Conservation (phyloP, 1,140 invertebrate genomes). For the Lerema accius region DNA sequence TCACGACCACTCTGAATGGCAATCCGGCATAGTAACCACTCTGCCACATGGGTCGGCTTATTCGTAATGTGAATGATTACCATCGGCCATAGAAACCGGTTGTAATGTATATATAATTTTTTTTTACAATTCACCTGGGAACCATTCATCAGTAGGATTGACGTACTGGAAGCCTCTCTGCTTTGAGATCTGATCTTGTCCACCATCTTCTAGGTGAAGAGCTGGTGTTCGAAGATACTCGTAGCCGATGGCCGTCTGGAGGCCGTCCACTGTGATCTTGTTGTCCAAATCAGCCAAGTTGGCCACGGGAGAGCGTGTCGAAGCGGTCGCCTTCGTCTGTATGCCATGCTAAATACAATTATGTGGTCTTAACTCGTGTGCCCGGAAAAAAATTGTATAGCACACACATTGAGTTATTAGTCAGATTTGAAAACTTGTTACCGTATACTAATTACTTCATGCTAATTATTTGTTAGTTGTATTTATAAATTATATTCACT, state of each 20-base stretch:
- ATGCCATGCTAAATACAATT: slow-evolving; percentile 81
- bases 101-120: slow-evolving; percentile 12
- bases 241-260: slow-evolving; percentile 90
- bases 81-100: too few species aligned
- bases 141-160: slow-evolving; percentile 94
- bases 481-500: too few species aligned
- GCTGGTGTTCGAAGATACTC: slow-evolving; percentile 90
- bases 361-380: slow-evolving; percentile 62
- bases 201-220: slow-evolving; percentile 86
- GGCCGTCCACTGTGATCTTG: slow-evolving; percentile 86
- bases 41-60: too few species aligned
- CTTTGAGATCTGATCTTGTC: slow-evolving; percentile 85
- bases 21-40: too few species aligned
- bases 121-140: slow-evolving; percentile 86
- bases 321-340: slow-evolving; percentile 92
- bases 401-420: slow-evolving; percentile 17
- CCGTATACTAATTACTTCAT: neutral
- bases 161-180: slow-evolving; percentile 92
- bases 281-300: slow-evolving; percentile 90
- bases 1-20: too few species aligned
- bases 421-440: slow-evolving; percentile 3
- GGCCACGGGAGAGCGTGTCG: slow-evolving; percentile 89
- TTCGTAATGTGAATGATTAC: too few species aligned
- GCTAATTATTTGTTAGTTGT: neutral
- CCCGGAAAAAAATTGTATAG: slow-evolving; percentile 32